Evolutionary conservation across 37 sponge, comb jelly and placozoan species (phyloP).

Genomic region (Aplysina aerophoba): DNA sequence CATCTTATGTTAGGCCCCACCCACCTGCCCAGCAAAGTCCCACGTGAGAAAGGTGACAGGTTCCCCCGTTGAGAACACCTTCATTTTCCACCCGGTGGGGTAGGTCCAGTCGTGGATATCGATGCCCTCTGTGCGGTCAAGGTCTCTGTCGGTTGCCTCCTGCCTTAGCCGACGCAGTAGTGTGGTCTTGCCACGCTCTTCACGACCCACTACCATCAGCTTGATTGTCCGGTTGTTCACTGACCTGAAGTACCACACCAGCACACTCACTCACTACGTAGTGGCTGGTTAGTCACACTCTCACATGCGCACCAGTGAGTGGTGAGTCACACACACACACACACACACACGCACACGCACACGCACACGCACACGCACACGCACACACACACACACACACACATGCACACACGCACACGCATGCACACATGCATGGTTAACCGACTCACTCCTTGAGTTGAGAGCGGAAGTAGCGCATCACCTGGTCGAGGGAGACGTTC

Average conservation of each 20-base stretch:
- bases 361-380: constrained; percentile 22
- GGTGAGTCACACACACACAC: constrained; percentile 32
- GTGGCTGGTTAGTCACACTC: too few species aligned
- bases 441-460: constrained; percentile 76
- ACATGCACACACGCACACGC: not conserved
- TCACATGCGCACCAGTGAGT: too few species aligned
- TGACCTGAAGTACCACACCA: constrained; percentile 46
- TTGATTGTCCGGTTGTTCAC: constrained; percentile 82
- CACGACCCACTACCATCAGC: constrained; percentile 86
- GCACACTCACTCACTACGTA: not conserved
- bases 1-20: not conserved
- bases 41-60: constrained; percentile 81
- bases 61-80: not conserved
- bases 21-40: constrained; percentile 95
- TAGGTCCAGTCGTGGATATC: constrained; percentile 81
- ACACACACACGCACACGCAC: not conserved
- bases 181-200: constrained; percentile 87
- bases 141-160: constrained; percentile 12
- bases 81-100: not conserved
- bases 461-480: constrained; percentile 80
- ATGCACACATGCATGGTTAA: not conserved
- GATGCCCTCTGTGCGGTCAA: constrained; percentile 72
- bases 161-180: constrained; percentile 79
- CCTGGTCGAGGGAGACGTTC: constrained; percentile 32
- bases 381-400: constrained; percentile 20